A percentile compares a stretch with the other conserved stretches of the same genome.
Evolutionary conservation across 2,797 vertebrate species (phyloP).

Genomic region (Anabacerthia variegaticeps): DNA sequence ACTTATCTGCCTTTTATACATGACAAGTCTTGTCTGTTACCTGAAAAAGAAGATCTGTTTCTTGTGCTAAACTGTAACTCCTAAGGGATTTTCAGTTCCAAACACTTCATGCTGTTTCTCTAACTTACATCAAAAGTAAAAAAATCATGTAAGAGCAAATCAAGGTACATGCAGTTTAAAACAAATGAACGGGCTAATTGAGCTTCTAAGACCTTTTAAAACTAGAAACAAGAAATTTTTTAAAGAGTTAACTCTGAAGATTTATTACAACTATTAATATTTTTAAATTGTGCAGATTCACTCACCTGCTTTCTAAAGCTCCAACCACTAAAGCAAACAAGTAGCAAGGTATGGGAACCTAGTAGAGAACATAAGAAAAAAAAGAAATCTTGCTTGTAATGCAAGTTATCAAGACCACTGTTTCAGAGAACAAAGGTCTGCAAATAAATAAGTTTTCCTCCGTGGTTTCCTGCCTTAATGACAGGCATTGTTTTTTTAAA

Average conservation of each 20-base stretch:
- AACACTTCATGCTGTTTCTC: neutral
- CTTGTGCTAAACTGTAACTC: neutral
- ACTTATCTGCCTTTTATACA: neutral
- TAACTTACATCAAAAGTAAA: neutral
- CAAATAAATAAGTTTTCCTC: neutral
- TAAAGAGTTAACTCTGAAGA: neutral
- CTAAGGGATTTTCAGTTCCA: neutral
- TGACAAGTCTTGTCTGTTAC: neutral
- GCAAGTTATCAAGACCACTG: neutral
- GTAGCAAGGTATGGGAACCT: constrained; percentile 95
- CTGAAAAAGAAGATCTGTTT: neutral
- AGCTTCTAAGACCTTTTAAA: neutral
- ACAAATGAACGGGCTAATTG: neutral
- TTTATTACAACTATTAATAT: neutral
- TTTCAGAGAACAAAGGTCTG: neutral
- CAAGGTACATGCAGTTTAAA: neutral
- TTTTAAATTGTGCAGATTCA: neutral
- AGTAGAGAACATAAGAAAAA: neutral
- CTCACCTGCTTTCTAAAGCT: constrained; percentile 93
- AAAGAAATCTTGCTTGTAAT: neutral
- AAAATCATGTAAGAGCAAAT: neutral
- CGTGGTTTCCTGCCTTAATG: neutral
- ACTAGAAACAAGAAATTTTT: neutral
- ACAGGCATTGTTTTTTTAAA: neutral
- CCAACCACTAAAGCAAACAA: constrained; percentile 93